Evolutionary conservation across 2,113 vertebrate genomes (phyloP), one percentile per base, ranked within the genome.

Genomic region (Galeopterus variegatus): DNA sequence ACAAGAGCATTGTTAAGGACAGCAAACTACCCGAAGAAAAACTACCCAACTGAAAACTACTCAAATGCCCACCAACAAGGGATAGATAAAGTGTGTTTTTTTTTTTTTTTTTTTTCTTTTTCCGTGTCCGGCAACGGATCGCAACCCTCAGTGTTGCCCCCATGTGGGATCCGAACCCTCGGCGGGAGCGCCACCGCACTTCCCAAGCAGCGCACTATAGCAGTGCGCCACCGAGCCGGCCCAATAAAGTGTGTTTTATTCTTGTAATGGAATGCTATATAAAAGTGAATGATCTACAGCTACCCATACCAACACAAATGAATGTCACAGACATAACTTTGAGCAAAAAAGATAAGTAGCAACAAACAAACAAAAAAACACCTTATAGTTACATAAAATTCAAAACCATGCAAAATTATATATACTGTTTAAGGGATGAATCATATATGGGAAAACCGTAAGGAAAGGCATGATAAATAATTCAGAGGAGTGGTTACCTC

Each of bases 231-330:
- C n/a, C n/a, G n/a, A n/a, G n/a, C n/a, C n/a, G n/a, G n/a, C n/a
- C n/a, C n/a, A n/a, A 11, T 70, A 80, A 70, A 72, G 79, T 80
- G 28, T 33, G 14, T 52, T 91, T 95, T 89, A 95, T 81, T 84
- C 89, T 82, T 96, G 76, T 24, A 73, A 94, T 50, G 36, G 13
- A 89, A 73, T 77, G 52, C 5, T 80, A 85, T 21, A 17, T 58
- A 85, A 79, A 93, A 89, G 95, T 45, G n/a, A 94, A 96, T 62
- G 54, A 76, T 85, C 19, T 69, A 54, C 10, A 86, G 54, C 24
- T 86, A 60, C 1, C n/a, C 33, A 85, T 6, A 77, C 50, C 62
- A 89, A 94, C 48, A 93, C 5, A 48, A 11, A 88, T 82, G 72
- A 93, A 84, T 76, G 21, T 70, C 64, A 92, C 18, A 89, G 56